These are phyloP conservation scores for Rugalucina vietnamica DNA, from an alignment of 2,888 invertebrate genomes.

Conservation along the genomic window DNA sequence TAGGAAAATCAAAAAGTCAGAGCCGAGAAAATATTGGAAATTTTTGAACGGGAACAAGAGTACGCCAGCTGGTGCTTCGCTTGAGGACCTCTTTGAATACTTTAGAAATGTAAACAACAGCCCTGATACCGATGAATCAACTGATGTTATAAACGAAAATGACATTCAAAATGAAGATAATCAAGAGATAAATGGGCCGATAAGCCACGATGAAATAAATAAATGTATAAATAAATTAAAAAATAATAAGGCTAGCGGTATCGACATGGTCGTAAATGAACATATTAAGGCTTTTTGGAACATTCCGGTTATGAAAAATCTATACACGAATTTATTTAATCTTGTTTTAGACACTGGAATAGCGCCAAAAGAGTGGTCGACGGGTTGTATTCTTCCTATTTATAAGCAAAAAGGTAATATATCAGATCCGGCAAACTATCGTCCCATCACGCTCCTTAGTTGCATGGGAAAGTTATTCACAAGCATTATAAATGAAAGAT, in stretches of 20 bases:
- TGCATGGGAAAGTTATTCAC: conserved; percentile 10
- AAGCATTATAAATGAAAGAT: not conserved
- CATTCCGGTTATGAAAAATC: not conserved
- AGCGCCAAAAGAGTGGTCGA: not conserved
- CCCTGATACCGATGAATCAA: not conserved
- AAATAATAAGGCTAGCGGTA: not conserved
- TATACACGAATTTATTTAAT: conserved; percentile 12
- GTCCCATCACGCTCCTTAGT: not conserved
- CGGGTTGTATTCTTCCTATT: not conserved
- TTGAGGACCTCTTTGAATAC: not conserved
- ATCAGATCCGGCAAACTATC: not conserved
- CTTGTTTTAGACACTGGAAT: not conserved
- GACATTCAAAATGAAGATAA: not conserved
- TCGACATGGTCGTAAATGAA: not conserved
- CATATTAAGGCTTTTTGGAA: not conserved
- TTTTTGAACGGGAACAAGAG: not conserved
- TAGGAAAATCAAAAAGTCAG: not conserved
- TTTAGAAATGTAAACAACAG: not conserved
- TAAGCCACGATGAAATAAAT: not conserved
- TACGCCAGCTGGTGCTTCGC: not conserved
- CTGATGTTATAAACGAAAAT: not conserved
- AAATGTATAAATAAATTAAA: not conserved
- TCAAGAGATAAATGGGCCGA: not conserved
- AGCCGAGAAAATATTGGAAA: not conserved
- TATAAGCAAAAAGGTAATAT: not conserved